Base-by-base conservation (phyloP, 2,888 invertebrate genomes). In the Pseudococcus viburni region DNA sequence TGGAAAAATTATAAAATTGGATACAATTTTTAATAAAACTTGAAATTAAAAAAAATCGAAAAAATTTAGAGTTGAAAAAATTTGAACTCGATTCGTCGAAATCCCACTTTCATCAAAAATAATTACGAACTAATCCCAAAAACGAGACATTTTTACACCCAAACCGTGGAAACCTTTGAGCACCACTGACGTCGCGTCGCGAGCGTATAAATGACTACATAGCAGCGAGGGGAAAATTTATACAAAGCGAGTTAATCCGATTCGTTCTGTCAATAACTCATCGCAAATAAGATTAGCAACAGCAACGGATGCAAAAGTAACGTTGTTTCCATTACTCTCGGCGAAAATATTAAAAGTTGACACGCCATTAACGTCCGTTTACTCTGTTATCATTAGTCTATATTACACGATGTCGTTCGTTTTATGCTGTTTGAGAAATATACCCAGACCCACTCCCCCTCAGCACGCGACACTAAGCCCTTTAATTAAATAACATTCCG, bases 181-280 rank as follows among this genome's bases (percentile, higher is more conserved):
- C 26, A 88, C 48, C 88, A 80, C 88, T 88, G 88, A 83, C 51
- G 83, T 59, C 59, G 46, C 15, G 26, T 64, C 48, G 48, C 48
- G 55, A 33, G 39, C 77, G 73, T 87, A 80, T 88, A 88, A 83
- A 88, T 83, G 83, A 88, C 88, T 83, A 77, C 17, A 64, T n/a
- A 59, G 11, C 59, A 39, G 88, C 80, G 51, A 88, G 83, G 77
- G 88, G 88, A 59, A 83, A 83, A 83, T 88, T 88, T 83, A 88
- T 88, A 88, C 88, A 83, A 88, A 73, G 85, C 85, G 85, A 88
- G 88, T 88, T 88, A 88, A 88, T 88, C 88, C 88, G 88, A 88
- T 88, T 88, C 88, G 88, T 85, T 85, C 85, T 88, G 88, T 88
- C 88, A 88, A 88, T 88, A 88, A 88, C 85, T 88, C 88, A 88